A percentile compares a stretch with the other conserved stretches of the same genome.
Evolutionary conservation across 2,888 invertebrate species (phyloP).

Genomic region (Bimastos eiseni): DNA sequence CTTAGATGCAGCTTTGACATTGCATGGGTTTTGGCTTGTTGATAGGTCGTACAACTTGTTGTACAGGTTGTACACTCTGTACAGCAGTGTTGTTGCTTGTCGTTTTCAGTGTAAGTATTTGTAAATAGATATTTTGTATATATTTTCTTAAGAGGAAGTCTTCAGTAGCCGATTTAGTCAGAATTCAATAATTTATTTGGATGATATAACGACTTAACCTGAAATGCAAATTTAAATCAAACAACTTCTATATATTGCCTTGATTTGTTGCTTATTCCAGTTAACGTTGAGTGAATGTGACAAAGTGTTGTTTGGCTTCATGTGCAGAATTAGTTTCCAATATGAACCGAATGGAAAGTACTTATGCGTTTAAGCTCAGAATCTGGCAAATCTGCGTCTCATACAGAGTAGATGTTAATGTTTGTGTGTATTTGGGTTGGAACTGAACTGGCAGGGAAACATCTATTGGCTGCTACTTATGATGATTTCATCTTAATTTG

Average conservation of each 20-base stretch:
- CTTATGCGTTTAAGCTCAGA: background rate
- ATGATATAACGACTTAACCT: background rate
- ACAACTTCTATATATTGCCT: background rate
- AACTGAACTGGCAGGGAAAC: background rate
- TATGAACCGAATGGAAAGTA: background rate
- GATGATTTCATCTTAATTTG: background rate
- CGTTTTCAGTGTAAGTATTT: background rate
- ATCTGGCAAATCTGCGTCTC: background rate
- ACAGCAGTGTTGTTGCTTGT: background rate
- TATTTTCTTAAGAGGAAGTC: background rate
- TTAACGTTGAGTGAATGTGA: background rate
- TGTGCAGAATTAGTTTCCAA: constrained; percentile 1
- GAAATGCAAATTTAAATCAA: background rate
- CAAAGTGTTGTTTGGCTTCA: background rate
- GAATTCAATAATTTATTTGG: constrained; percentile 13
- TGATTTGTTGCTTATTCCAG: background rate
- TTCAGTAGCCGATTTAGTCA: background rate
- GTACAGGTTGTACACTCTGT: background rate
- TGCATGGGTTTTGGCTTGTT: too few relatives aligned
- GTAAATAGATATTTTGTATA: constrained; percentile 23
- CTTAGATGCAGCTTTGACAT: too few relatives aligned
- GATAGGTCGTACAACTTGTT: too few relatives aligned
- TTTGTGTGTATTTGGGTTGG: background rate
- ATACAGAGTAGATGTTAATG: background rate
- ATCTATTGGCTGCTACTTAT: background rate